These are phyloP conservation scores for Dolichopus griseipennis DNA, from an alignment of 2,888 invertebrate species.

Conservation along the genomic window DNA sequence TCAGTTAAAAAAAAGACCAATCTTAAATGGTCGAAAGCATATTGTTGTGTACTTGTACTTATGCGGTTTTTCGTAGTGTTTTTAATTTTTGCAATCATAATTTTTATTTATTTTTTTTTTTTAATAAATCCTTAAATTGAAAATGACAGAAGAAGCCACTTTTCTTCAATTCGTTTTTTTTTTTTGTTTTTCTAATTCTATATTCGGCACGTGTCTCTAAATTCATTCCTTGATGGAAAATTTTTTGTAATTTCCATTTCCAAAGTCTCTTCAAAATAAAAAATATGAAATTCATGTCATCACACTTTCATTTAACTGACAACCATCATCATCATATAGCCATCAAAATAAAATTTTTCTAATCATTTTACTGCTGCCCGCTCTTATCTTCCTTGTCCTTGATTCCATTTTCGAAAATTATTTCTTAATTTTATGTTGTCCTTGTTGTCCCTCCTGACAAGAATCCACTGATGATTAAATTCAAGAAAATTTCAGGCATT, in stretches of 20 bases:
- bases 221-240: not conserved
- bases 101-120: not conserved
- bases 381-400: too few species aligned
- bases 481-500: too few species aligned
- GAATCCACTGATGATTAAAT: not conserved
- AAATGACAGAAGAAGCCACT: not conserved
- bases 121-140: not conserved
- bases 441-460: not conserved
- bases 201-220: not conserved
- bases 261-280: not conserved
- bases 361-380: not conserved
- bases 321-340: not conserved
- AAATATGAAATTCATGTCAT: not conserved
- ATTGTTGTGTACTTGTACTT: too few species aligned
- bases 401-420: too few species aligned
- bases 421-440: too few species aligned
- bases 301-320: slow-evolving; percentile 3
- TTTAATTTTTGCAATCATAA: not conserved
- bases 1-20: too few species aligned
- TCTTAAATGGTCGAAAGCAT: too few species aligned
- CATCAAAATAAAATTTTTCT: not conserved
- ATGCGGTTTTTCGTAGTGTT: not conserved
- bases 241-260: not conserved
- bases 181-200: not conserved
- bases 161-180: not conserved